These are phyloP conservation scores for Rhagonycha lutea DNA, from an alignment of 2,888 invertebrate genomes.

Conservation along the genomic window DNA sequence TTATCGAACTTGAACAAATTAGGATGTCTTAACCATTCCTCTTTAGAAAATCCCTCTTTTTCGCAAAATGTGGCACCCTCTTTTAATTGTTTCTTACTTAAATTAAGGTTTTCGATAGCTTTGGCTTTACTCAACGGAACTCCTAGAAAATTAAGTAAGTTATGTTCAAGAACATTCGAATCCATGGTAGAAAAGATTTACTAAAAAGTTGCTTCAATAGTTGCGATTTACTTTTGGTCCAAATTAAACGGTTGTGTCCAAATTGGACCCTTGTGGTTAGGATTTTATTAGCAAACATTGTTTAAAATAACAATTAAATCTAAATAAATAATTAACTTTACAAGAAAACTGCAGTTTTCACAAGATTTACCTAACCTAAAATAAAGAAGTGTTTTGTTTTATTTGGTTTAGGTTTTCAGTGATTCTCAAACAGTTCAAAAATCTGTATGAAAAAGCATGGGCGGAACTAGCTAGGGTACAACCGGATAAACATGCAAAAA, in stretches of 20 bases:
- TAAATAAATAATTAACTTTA: not conserved
- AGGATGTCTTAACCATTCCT: conserved; percentile 60
- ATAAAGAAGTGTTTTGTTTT: no score
- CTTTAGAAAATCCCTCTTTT: conserved; percentile 56
- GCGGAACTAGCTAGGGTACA: no score
- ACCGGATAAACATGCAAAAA: no score
- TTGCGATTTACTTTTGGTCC: not conserved
- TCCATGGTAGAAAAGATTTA: not conserved
- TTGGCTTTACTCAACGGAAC: not conserved
- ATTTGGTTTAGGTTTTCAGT: no score
- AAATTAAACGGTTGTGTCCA: not conserved
- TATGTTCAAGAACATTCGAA: not conserved
- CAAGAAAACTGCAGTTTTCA: no score
- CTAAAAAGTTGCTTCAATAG: not conserved
- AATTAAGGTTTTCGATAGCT: not conserved
- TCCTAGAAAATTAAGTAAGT: not conserved
- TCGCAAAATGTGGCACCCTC: conserved; percentile 19
- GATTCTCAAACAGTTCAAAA: no score
- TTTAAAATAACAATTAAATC: not conserved
- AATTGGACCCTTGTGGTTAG: not conserved
- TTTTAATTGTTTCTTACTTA: conserved; percentile 9
- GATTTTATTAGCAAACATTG: not conserved
- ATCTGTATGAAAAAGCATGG: no score
- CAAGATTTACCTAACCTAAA: no score
- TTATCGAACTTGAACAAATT: conserved; percentile 63